Evolutionary conservation across 2,797 vertebrate genomes (phyloP).

Genomic region (Hoplostethus mediterraneus): DNA sequence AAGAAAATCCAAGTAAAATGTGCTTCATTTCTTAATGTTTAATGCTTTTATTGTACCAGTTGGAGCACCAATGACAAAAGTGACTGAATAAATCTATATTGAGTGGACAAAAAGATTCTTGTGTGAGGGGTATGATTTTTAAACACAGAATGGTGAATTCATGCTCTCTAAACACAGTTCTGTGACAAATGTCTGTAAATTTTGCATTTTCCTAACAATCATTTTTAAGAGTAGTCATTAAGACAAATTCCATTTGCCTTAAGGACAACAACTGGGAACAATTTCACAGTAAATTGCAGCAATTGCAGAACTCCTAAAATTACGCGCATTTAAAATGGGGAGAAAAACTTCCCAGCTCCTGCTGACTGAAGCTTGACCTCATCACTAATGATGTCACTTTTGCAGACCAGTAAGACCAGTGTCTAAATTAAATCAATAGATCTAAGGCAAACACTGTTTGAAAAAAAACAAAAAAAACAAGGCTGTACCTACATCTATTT

Average conservation of each 20-base stretch:
- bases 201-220: not conserved
- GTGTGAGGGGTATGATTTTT: not conserved
- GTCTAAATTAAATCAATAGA: not conserved
- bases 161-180: constrained; percentile 4
- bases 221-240: constrained; percentile 14
- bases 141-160: not conserved
- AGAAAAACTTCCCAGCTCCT: constrained; percentile 3
- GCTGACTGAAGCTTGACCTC: constrained; percentile 14
- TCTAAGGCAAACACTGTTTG: not conserved
- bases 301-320: constrained; percentile 33
- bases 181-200: not conserved
- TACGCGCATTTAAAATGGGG: constrained; percentile 23
- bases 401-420: not conserved
- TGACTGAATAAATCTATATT: not conserved
- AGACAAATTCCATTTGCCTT: constrained; percentile 26
- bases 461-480: too few species aligned
- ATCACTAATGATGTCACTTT: not conserved
- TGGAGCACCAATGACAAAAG: not conserved
- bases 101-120: not conserved
- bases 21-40: constrained; percentile 12
- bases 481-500: too few species aligned
- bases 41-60: constrained; percentile 13
- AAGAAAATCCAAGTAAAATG: constrained; percentile 27
- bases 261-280: constrained; percentile 53
- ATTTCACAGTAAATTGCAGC: constrained; percentile 54